Evolutionary conservation across 2,888 invertebrate genomes (phyloP), one percentile per base, ranked within the genome.

Genomic region (Hesperia comma): DNA sequence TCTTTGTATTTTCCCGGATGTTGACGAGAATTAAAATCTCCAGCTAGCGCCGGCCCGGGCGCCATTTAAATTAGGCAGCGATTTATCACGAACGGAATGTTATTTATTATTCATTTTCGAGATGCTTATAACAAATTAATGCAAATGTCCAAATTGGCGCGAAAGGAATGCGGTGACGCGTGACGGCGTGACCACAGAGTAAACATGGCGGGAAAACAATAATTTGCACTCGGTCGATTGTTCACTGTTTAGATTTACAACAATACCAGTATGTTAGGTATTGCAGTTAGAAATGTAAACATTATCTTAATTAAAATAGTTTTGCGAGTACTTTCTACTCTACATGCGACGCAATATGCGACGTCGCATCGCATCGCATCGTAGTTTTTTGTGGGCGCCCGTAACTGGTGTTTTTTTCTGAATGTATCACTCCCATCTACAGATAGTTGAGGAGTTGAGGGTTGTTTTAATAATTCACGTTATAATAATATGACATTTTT

Each of bases 61-160:
- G 82, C 83, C 85, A 77, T 80, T 81, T 76, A 79, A 84, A 84
- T 81, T 79, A 77, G 76, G 75, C 78, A 74, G 76, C 77, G 77
- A 81, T 83, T 80, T 84, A 82, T 83, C 79, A 82, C 76, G 74
- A 73, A 72, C 78, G 77, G 71, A 73, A 73, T 73, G 70, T 73
- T 74, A 80, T 82, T 78, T 80, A 70, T 74, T 77, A 85, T 82
- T 82, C 79, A 80, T 79, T 79, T 74, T 78, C 46, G 32, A 54
- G 60, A 61, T 66, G 78, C 81, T 78, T 80, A 82, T 81, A 78
- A 81, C 79, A 77, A 86, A 86, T 87, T 85, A 82, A 87, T 87
- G 86, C 84, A 84, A 88, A 87, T 85, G 79, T 70, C 71, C 67
- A 68, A 70, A 62, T 67, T 63, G 67, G 77, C 69, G 74, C 77